Percentiles rank a stretch among this genome's conserved stretches.
These are phyloP conservation scores for Eupithecia inturbata DNA, from an alignment of 2,888 invertebrate species.

Conservation along the genomic window DNA sequence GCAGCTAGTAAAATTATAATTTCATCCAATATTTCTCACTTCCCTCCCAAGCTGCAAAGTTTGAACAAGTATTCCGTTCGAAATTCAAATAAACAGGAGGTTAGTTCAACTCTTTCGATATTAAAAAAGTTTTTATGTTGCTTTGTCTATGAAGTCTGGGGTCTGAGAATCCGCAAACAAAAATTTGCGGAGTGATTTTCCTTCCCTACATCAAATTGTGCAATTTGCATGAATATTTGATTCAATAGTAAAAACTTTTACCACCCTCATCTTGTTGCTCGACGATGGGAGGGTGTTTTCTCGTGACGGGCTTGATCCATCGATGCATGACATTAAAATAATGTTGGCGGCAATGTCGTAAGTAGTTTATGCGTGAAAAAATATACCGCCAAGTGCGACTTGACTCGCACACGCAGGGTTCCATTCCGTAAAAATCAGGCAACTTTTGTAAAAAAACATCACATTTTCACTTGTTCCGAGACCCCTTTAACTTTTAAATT, in stretches of 20 bases:
- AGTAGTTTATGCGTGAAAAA: too few relatives aligned
- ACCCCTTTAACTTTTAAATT: too few relatives aligned
- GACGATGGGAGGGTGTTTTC: not conserved
- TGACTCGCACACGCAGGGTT: too few relatives aligned
- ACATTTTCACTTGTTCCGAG: too few relatives aligned
- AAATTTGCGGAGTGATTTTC: slow-evolving; percentile 13
- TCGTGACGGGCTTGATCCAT: not conserved
- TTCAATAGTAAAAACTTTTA: not conserved
- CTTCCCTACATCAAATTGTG: slow-evolving; percentile 17
- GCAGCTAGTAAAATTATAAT: slow-evolving; percentile 3
- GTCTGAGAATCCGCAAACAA: slow-evolving; percentile 20
- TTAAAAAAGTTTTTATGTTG: slow-evolving; percentile 59
- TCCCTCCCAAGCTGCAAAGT: slow-evolving; percentile 2
- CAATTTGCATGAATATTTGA: slow-evolving; percentile 10
- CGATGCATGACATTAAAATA: not conserved
- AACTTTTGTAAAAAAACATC: too few relatives aligned
- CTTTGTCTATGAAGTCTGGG: slow-evolving; percentile 21
- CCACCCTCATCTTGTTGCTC: not conserved
- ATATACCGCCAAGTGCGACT: too few relatives aligned
- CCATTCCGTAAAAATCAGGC: too few relatives aligned
- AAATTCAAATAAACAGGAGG: slow-evolving; percentile 53
- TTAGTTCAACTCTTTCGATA: slow-evolving; percentile 54
- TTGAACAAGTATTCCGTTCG: slow-evolving; percentile 33
- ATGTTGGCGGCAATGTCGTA: not conserved
- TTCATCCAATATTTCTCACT: slow-evolving; percentile 10